Evolutionary conservation across 2,797 vertebrate genomes (phyloP).

Genomic region (Falco columbarius): DNA sequence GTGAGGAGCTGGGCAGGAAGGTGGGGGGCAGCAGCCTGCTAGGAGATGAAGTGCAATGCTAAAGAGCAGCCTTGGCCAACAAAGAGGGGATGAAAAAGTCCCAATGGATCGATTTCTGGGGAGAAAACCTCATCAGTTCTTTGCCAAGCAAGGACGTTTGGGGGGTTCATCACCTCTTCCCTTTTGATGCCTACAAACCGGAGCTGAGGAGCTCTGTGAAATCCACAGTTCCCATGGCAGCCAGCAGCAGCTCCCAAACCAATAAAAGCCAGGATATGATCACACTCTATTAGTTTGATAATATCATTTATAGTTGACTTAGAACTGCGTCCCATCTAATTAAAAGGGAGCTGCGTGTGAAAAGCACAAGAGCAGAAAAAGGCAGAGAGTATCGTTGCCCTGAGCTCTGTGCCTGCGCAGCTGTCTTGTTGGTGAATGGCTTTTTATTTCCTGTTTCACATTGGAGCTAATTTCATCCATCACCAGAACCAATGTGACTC

Average conservation of each 20-base stretch:
- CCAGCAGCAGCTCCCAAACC: conserved; percentile 16
- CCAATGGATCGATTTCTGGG: neutral
- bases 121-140: neutral
- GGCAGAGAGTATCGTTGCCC: neutral
- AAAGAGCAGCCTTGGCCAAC: neutral
- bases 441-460: neutral
- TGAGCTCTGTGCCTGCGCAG: neutral
- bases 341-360: conserved; percentile 25
- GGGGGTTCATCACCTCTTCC: neutral
- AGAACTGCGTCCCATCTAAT: conserved; percentile 34
- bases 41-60: neutral
- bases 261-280: conserved; percentile 3
- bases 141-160: neutral
- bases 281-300: conserved; percentile 53
- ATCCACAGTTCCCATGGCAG: conserved; percentile 59
- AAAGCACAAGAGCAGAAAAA: neutral
- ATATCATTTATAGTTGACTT: conserved; percentile 39
- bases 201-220: neutral
- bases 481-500: conserved; percentile 15
- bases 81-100: neutral
- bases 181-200: neutral
- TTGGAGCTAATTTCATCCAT: conserved; percentile 33
- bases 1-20: neutral
- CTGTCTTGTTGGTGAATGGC: neutral
- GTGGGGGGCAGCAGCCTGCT: neutral